Conservation (phyloP, 2,113 vertebrate species). For the Callipepla californica region DNA sequence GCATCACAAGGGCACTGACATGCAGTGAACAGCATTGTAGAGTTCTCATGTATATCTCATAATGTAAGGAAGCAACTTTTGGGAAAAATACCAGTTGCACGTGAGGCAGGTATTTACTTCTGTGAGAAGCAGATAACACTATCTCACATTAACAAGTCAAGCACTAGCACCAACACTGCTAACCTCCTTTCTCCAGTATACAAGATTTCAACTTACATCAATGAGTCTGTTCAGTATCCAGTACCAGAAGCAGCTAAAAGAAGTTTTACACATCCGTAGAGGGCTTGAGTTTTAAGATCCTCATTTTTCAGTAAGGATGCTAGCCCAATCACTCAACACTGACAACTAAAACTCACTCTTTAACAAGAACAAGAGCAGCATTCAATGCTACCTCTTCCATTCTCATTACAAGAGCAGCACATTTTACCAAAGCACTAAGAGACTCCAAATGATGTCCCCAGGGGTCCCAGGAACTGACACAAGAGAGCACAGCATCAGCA, state of each 20-base stretch:
- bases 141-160: not conserved
- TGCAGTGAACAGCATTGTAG: not conserved
- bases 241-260: not conserved
- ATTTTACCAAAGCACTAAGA: not conserved
- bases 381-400: not conserved
- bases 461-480: not conserved
- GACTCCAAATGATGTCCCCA: not conserved
- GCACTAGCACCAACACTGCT: not conserved
- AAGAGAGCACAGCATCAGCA: not conserved
- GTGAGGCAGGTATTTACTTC: not conserved
- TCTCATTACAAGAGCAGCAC: not conserved
- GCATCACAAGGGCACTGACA: not conserved
- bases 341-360: not conserved
- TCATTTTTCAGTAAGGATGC: not conserved
- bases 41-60: not conserved
- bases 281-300: not conserved
- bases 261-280: not conserved
- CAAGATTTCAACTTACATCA: not conserved
- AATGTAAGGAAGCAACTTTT: not conserved
- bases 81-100: not conserved
- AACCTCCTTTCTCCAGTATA: not conserved
- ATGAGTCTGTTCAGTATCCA: not conserved
- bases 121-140: rapidly evolving
- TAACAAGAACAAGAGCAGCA: not conserved
- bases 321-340: not conserved